phyloP scores from a whole-genome alignment of 2,888 invertebrate genomes.

The Strigamia maritima region DNA sequence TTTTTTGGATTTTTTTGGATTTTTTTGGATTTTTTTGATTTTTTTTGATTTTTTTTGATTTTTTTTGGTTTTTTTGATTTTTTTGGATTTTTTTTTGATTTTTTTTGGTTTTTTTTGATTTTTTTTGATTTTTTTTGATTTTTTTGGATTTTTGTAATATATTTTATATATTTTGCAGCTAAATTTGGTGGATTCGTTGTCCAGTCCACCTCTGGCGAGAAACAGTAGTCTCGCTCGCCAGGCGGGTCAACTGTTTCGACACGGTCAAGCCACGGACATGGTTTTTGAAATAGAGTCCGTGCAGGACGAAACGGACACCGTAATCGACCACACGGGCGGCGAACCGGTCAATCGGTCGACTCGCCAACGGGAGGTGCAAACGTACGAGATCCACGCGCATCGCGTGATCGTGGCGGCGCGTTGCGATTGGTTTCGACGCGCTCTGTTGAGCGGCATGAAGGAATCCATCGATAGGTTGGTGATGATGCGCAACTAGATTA shows the following conservation, averaged over 20 bases:
- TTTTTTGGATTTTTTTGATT: too few relatives aligned
- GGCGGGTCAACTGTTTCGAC: constrained; percentile 60
- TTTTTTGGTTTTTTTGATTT: too few relatives aligned
- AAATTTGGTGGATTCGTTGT: constrained; percentile 62
- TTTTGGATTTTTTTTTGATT: too few relatives aligned
- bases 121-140: too few relatives aligned
- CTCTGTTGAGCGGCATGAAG: constrained; percentile 66
- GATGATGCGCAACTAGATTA: not conserved
- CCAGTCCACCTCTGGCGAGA: constrained; percentile 59
- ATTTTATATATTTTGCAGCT: too few relatives aligned
- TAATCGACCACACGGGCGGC: constrained; percentile 50
- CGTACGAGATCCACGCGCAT: constrained; percentile 56
- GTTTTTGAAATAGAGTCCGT: constrained; percentile 60
- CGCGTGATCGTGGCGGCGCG: constrained; percentile 65
- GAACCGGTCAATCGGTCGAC: constrained; percentile 46
- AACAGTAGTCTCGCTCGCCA: constrained; percentile 61
- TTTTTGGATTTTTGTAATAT: too few relatives aligned
- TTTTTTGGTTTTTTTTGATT: too few relatives aligned
- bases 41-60: too few relatives aligned
- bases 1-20: too few relatives aligned
- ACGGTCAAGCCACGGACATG: constrained; percentile 62
- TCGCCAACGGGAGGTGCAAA: constrained; percentile 48
- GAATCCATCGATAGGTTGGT: constrained; percentile 65
- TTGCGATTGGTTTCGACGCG: constrained; percentile 68
- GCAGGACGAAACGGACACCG: constrained; percentile 50